Base-by-base conservation (phyloP, 2,113 vertebrate genomes). In the Neodon shergylaensis region DNA sequence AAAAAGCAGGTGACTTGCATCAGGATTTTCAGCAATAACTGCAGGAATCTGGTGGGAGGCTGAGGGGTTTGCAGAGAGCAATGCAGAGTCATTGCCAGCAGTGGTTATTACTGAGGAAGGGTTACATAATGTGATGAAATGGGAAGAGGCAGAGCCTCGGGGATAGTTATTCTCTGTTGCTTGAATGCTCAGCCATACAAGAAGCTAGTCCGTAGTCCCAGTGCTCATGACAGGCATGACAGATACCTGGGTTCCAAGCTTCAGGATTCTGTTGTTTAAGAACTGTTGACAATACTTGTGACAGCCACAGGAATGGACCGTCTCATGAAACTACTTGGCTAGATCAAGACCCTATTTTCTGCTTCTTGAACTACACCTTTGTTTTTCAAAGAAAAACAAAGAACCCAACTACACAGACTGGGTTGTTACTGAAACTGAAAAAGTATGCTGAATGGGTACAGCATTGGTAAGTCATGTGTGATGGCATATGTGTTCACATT, bases 41-140 rank as follows among this genome's bases (percentile, higher is more conserved):
- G 1, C 24, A 26, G 77, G 74, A 44, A 21, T 28, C 39, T 63
- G 22, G 26, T 4, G 24, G n/a, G 4, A 47, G 12, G 24, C 42
- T 44, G 65, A 86, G 24, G 31, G 39, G 87, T 39, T 90, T 87
- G 0, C 0, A 22, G 44, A 83, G 95, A 73, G 47, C 19, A 39
- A 52, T 4, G 9, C 1, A 3, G 5, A 10, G 76, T 36, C 21
- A 0, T 0, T 74, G 54, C 90, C 52, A 49, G 92, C 88, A 92
- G 96, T 10, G 90, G 93, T 97, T 95, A 68, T 92, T 94, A 94
- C 96, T 42, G 26, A 33, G 28, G 73, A 97, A 81, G 68, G 89
- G 70, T 98, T 97, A 96, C 66, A 92, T 98, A 98, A 98, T 31
- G 42, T 95, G 96, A 98, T 61, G 94, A 97, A 96, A 98, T 94